Base-by-base conservation (phyloP, 2,797 vertebrate genomes). In the Paedocypris micromegethes region DNA sequence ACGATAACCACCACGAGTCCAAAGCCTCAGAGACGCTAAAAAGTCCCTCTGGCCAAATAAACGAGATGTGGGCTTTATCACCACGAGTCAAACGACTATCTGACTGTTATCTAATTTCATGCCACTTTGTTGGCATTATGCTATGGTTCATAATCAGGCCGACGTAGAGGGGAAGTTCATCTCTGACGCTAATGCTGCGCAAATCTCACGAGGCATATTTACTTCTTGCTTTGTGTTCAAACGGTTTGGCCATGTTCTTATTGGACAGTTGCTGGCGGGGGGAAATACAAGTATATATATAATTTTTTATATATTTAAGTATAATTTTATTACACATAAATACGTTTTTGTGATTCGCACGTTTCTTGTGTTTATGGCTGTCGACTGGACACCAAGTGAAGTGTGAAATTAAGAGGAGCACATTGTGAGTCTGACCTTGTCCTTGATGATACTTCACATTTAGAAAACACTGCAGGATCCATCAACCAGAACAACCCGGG, bases 351-450 rank as follows among this genome's bases (percentile, higher is more conserved):
- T 23, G 23, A 23, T 23, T 23, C 23, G 23, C 23, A 23, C 1
- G 23, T 23, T 23, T 23, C 23, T 23, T 23, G 9, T 61, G 72
- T 74, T 72, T 72, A 72, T 58, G 58, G 53, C n/a, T 48, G 23
- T 39, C 9, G 40, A 52, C 61, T 40, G 5, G 41, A 56, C 8
- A 64, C 9, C 54, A 72, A 75, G 70, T 72, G 50, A 62, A 66
- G 54, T 75, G 70, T 66, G 63, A 74, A 72, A 72, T 68, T 66
- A 44, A 72, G 70, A 6, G 23, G 48, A 63, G 45, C 44, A 58
- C 54, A 59, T 44, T 66, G 48, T 23, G 23, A 23, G 23, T 23
- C 7, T 37, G 57, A 48, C 44, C 9, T 38, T 57, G 50, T 9
- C 67, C 49, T 58, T 23, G 66, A 23, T 55, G 57, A 55, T 47